Conservation (phyloP, 1,140 invertebrate genomes). For the Drepana arcuata region DNA sequence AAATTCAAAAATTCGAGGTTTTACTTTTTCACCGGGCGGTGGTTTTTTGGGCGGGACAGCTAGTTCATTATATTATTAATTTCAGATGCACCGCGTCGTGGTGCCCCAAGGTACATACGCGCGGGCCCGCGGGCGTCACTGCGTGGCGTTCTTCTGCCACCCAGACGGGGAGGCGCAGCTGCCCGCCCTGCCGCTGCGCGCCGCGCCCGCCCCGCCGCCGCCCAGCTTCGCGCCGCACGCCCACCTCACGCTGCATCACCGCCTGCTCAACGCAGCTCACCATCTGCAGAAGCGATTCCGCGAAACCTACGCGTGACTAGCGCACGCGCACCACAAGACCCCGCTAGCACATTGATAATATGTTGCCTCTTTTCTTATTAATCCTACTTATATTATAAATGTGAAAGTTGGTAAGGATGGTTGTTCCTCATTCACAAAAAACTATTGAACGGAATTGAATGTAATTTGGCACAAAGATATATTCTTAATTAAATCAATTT, state of each 20-base stretch:
- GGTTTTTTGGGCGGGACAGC: too few species aligned
- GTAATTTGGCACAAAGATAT: too few species aligned
- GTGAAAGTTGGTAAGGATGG: too few species aligned
- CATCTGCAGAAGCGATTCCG: conserved; percentile 79
- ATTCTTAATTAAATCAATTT: too few species aligned
- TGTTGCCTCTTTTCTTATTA: too few species aligned
- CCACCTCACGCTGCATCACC: conserved; percentile 58
- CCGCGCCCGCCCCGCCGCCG: conserved; percentile 37
- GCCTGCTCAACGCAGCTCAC: conserved; percentile 79
- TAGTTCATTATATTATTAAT: too few species aligned
- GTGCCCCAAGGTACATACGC: conserved; percentile 76
- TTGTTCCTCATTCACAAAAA: too few species aligned
- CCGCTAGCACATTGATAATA: conserved; percentile 18
- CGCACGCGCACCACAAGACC: conserved; percentile 23
- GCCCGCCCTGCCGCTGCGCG: conserved; percentile 73
- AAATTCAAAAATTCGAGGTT: too few species aligned
- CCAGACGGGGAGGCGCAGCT: conserved; percentile 76
- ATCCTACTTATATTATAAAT: too few species aligned
- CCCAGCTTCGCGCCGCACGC: conserved; percentile 39
- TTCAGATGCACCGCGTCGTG: conserved; percentile 80
- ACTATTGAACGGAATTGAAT: too few species aligned
- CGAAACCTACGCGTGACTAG: conserved; percentile 77
- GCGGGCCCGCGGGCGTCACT: conserved; percentile 76
- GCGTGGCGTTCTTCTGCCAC: conserved; percentile 84
- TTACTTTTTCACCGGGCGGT: too few species aligned